Evolutionary conservation across 2,888 invertebrate genomes (phyloP), one percentile per base, ranked within the genome.

Genomic region (Himalopsyche anomala): DNA sequence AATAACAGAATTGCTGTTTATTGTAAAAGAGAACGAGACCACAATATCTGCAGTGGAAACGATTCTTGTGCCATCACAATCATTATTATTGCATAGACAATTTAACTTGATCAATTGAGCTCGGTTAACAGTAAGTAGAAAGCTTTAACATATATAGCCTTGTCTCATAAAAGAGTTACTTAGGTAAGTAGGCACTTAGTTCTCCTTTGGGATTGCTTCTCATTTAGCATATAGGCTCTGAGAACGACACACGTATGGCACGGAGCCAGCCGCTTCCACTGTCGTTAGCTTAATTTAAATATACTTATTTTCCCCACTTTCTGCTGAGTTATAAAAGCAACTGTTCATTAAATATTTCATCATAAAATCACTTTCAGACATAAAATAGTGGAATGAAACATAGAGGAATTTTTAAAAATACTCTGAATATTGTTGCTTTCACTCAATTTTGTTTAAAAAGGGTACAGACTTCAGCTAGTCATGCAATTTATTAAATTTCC

Each of bases 131-230:
- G 28, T 62, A 3, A 62, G 19, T 28, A 28, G 19, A 28, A 19
- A 19, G 28, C 62, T 11, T 2, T 62, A 19, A 62, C 51, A 51
- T 62, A 62, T 28, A 62, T 19, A 19, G 19, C 19, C 62, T 19
- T 62, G 62, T 62, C 62, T 19, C 62, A 28, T 62, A 62, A 62
- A 62, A 62, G 62, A 62, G 62, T 62, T 62, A 62, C 62, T 62
- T 62, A 62, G 62, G 62, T 62, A 62, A 62, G 62, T 62, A 62
- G 62, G 62, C 62, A 62, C 19, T 62, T 62, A 62, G 19, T 62
- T 62, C 28, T 62, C 62, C 19, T 62, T 9, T 19, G 28, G 62
- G 62, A 62, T 62, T 62, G 62, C 62, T 62, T 62, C 19, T 62
- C 62, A 62, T 62, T 62, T 62, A 62, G 62, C 62, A 62, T 62